Percentiles rank a stretch among this genome's conserved stretches.
Conservation (phyloP, 2,113 vertebrate genomes). For the Psilopsiagon aymara region DNA sequence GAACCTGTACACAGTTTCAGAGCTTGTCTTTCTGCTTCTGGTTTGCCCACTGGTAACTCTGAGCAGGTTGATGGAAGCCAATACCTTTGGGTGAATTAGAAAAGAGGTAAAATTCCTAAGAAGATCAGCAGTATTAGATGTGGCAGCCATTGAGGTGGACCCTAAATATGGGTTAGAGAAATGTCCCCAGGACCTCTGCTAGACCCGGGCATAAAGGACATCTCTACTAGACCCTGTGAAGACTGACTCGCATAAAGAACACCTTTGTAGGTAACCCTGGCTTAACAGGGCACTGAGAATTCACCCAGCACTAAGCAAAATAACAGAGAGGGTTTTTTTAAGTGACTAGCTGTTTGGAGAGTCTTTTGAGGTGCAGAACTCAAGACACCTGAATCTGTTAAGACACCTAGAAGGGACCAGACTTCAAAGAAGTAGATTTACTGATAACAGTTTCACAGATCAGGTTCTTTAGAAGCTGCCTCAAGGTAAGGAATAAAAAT, state of each 20-base stretch:
- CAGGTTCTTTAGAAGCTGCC: conserved; percentile 13
- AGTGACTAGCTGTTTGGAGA: conserved; percentile 25
- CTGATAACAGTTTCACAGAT: neutral
- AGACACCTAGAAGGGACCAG: neutral
- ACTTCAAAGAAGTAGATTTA: conserved; percentile 28
- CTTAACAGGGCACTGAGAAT: neutral
- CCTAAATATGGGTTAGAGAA: neutral
- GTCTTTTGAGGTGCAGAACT: conserved; percentile 24
- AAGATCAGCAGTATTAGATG: neutral
- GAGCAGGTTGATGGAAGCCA: neutral
- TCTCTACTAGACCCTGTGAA: neutral
- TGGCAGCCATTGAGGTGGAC: neutral
- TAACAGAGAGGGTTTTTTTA: neutral
- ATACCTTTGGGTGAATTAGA: neutral
- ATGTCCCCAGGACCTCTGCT: neutral
- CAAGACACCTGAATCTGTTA: conserved; percentile 20
- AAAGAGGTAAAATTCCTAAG: neutral
- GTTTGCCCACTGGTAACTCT: neutral
- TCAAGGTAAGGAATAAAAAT: conserved; percentile 15
- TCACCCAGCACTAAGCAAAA: neutral
- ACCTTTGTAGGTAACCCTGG: neutral
- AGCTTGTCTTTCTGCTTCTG: neutral
- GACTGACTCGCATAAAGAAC: neutral
- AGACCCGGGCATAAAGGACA: neutral
- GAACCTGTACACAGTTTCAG: neutral